phyloP scores from a whole-genome alignment of 2,113 vertebrate genomes.

The Quiscalus mexicanus region DNA sequence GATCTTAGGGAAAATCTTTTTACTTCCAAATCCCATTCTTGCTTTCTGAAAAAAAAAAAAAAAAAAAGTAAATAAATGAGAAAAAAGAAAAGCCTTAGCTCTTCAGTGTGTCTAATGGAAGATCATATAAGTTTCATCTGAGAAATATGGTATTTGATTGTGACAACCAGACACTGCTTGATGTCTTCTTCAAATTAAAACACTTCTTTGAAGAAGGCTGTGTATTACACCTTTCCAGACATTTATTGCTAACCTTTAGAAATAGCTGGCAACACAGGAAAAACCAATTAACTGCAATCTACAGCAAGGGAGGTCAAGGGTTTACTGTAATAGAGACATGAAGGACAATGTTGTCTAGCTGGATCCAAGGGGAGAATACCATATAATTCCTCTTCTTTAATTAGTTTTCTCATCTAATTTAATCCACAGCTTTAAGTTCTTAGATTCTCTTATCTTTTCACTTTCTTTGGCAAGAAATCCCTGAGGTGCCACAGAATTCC shows the following conservation, averaged over 20 bases:
- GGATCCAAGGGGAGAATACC: background rate
- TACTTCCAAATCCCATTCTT: background rate
- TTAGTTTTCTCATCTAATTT: background rate
- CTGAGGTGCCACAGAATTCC: background rate
- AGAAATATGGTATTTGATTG: background rate
- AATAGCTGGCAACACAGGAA: background rate
- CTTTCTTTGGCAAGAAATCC: background rate
- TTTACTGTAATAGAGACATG: background rate
- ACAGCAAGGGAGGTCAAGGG: background rate
- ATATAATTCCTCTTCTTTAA: background rate
- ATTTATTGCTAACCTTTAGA: background rate
- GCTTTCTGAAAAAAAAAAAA: background rate
- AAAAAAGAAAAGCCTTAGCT: background rate
- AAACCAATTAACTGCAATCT: background rate
- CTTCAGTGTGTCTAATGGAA: background rate
- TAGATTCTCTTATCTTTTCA: background rate
- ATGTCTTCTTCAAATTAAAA: background rate
- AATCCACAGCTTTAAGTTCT: background rate
- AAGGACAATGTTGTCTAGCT: background rate
- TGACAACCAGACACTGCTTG: background rate
- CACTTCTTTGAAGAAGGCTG: background rate
- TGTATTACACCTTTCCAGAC: background rate
- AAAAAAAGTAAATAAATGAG: background rate
- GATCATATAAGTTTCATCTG: background rate
- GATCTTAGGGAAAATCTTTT: background rate